Conservation (phyloP, 2,888 invertebrate species). For the Lypha dubia region DNA sequence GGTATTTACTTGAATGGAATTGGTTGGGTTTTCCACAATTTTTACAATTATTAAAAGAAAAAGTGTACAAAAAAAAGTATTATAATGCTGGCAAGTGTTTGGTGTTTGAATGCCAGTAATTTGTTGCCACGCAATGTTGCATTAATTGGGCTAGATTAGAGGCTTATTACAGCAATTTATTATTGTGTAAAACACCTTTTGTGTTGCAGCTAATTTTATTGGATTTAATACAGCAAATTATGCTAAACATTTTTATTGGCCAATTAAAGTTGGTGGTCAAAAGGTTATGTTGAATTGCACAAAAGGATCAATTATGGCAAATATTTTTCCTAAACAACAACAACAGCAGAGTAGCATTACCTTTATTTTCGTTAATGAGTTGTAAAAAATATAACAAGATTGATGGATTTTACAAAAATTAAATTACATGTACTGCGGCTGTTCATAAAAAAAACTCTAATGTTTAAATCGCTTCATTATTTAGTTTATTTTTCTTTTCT, state of each 20-base stretch:
- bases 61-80: not conserved
- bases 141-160: slow-evolving; percentile 64
- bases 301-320: not conserved
- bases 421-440: not conserved
- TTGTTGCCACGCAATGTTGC: slow-evolving; percentile 64
- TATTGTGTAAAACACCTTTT: slow-evolving; percentile 13
- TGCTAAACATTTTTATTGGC: slow-evolving; percentile 31
- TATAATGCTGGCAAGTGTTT: slow-evolving; percentile 3
- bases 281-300: not conserved
- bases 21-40: slow-evolving; percentile 13
- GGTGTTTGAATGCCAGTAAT: slow-evolving; percentile 32
- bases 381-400: not conserved
- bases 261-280: slow-evolving; percentile 13
- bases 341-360: not conserved
- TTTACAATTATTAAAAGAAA: not conserved
- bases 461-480: not conserved
- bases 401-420: not conserved
- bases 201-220: slow-evolving; percentile 7
- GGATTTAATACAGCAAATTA: slow-evolving; percentile 38
- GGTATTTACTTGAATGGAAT: slow-evolving; percentile 63
- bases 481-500: not conserved
- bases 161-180: slow-evolving; percentile 51
- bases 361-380: not conserved
- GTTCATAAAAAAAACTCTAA: not conserved
- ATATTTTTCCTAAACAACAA: not conserved